Percentiles rank a stretch among this genome's conserved stretches.
phyloP scores from a whole-genome alignment of 2,888 invertebrate species.

The Philonicus albiceps region DNA sequence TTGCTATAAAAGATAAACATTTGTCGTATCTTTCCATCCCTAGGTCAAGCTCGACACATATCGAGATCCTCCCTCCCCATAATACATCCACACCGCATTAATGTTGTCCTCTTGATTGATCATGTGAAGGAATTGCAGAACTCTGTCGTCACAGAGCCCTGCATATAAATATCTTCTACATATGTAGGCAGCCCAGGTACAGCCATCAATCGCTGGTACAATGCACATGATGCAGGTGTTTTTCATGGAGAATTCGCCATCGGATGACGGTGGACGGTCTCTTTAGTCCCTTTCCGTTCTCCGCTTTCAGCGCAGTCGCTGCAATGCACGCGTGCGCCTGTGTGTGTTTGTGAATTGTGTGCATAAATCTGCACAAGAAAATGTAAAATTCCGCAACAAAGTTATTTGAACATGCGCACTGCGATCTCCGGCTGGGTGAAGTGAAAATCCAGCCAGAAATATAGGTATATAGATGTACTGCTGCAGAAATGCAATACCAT shows the following conservation, averaged over 20 bases:
- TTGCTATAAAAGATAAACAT: not conserved
- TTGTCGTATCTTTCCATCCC: not conserved
- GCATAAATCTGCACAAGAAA: not conserved
- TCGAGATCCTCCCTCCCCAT: not conserved
- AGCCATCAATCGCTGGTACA: constrained; percentile 23
- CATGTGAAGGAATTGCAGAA: constrained; percentile 24
- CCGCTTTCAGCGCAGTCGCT: not conserved
- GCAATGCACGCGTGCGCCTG: not conserved
- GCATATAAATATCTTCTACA: not conserved
- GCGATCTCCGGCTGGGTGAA: not conserved
- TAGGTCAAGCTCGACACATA: not conserved
- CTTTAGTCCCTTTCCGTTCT: constrained; percentile 17
- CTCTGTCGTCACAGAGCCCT: constrained; percentile 18
- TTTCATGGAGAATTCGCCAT: constrained; percentile 6
- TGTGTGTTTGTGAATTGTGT: not conserved
- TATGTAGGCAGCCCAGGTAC: constrained; percentile 8
- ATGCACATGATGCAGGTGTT: constrained; percentile 34
- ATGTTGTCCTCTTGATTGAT: not conserved
- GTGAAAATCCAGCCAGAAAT: not conserved
- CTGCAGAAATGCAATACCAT: constrained; percentile 12
- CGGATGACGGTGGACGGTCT: constrained; percentile 20
- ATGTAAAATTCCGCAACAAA: constrained; percentile 27
- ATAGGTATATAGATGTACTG: not conserved
- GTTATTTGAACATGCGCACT: constrained; percentile 21
- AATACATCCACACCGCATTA: not conserved